These are phyloP conservation scores for Chromis chromis DNA, from an alignment of 2,797 vertebrate genomes.

Conservation along the genomic window DNA sequence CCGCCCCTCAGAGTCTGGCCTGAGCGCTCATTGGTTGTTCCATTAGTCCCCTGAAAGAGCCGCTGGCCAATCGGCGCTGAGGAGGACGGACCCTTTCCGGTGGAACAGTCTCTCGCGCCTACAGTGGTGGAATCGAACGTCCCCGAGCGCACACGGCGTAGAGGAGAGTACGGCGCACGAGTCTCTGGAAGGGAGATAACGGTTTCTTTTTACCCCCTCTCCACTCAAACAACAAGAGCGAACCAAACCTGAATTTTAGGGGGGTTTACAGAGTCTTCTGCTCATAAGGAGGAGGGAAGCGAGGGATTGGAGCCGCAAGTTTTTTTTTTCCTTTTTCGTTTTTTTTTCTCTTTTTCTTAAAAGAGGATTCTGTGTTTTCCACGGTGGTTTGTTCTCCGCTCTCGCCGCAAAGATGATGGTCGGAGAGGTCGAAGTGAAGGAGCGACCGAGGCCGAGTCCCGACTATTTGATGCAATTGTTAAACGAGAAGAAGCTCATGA, in stretches of 20 bases:
- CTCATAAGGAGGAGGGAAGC: slow-evolving; percentile 78
- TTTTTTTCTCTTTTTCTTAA: slow-evolving; percentile 66
- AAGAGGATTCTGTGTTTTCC: slow-evolving; percentile 81
- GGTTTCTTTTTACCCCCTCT: slow-evolving; percentile 75
- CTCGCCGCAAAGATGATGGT: slow-evolving; percentile 89
- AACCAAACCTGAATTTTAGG: slow-evolving; percentile 65
- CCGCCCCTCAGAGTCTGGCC: slow-evolving; percentile 30
- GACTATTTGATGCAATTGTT: slow-evolving; percentile 91
- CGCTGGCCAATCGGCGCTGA: slow-evolving; percentile 70
- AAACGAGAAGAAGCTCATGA: slow-evolving; percentile 91
- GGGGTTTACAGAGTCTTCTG: slow-evolving; percentile 70
- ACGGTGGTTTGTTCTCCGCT: slow-evolving; percentile 76
- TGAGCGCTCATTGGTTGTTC: slow-evolving; percentile 66
- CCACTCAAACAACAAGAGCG: slow-evolving; percentile 71
- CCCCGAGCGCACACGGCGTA: slow-evolving; percentile 80
- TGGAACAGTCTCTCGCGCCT: slow-evolving; percentile 75
- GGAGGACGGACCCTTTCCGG: slow-evolving; percentile 72
- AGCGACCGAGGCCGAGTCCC: slow-evolving; percentile 91
- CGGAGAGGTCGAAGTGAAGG: slow-evolving; percentile 91
- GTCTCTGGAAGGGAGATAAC: slow-evolving; percentile 80
- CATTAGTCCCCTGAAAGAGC: slow-evolving; percentile 35
- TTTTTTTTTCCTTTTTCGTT: slow-evolving; percentile 74
- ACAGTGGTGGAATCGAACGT: slow-evolving; percentile 83
- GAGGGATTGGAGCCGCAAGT: slow-evolving; percentile 82
- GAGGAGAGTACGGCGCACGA: slow-evolving; percentile 78